These are phyloP conservation scores for Xanthorhoe designata DNA, from an alignment of 2,888 invertebrate species.

Conservation along the genomic window DNA sequence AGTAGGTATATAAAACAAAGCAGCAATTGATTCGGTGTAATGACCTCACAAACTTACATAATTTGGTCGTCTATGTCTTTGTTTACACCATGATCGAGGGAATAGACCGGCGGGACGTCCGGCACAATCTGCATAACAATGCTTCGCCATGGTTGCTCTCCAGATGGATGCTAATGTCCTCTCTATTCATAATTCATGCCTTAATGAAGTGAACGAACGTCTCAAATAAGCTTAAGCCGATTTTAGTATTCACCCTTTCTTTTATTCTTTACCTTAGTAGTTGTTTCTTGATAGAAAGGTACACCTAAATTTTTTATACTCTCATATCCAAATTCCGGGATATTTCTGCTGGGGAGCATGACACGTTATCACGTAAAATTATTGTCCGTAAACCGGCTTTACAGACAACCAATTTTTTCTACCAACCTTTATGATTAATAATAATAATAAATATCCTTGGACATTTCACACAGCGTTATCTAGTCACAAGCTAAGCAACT, in stretches of 20 bases:
- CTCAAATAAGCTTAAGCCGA: conserved; percentile 34
- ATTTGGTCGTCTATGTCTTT: conserved; percentile 48
- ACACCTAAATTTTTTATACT: too few relatives aligned
- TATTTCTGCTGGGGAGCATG: too few relatives aligned
- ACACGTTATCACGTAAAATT: too few relatives aligned
- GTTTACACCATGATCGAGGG: conserved; percentile 70
- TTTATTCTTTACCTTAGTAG: background rate
- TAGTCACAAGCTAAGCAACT: too few relatives aligned
- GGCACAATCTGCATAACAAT: conserved; percentile 84
- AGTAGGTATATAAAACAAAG: background rate
- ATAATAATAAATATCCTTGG: too few relatives aligned
- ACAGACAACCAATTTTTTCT: too few relatives aligned
- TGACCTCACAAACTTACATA: conserved; percentile 19
- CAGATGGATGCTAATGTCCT: conserved; percentile 80
- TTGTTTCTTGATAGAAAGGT: too few relatives aligned
- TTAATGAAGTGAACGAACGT: conserved; percentile 75
- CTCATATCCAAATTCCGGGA: too few relatives aligned
- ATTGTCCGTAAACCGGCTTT: too few relatives aligned
- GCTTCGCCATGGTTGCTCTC: conserved; percentile 68
- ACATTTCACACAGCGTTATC: too few relatives aligned
- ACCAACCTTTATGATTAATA: too few relatives aligned
- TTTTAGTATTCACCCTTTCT: background rate
- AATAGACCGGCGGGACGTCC: conserved; percentile 68
- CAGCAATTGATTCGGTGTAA: conserved; percentile 10
- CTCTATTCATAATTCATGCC: conserved; percentile 81